A percentile compares a stretch with the other conserved stretches of the same genome.
These are phyloP conservation scores for Calephelis nemesis DNA, from an alignment of 1,140 invertebrate species.

Conservation along the genomic window DNA sequence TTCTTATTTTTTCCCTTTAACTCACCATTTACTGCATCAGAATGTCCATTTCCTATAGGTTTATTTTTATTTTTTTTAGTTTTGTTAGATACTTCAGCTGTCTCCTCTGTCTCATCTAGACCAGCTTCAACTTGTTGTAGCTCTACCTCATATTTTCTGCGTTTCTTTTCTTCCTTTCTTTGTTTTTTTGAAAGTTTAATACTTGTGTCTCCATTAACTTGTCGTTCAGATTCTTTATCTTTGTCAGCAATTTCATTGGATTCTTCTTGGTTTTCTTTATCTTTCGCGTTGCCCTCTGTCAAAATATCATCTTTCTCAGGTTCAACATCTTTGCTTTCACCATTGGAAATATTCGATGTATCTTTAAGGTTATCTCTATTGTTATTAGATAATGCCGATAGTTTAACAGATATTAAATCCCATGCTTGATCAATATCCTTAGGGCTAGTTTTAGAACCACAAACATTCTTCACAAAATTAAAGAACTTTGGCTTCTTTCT, in stretches of 20 bases:
- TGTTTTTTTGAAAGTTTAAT: constrained; percentile 79
- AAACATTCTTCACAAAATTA: constrained; percentile 85
- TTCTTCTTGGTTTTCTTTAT: constrained; percentile 34
- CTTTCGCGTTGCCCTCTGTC: constrained; percentile 31
- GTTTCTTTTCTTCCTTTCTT: constrained; percentile 78
- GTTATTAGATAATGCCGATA: constrained; percentile 75
- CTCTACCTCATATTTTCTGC: constrained; percentile 75
- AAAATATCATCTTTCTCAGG: constrained; percentile 24
- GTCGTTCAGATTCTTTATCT: constrained; percentile 25
- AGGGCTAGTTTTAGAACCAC: constrained; percentile 79
- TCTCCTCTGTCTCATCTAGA: constrained; percentile 24
- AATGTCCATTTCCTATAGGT: constrained; percentile 47
- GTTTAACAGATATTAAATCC: constrained; percentile 84
- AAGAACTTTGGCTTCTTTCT: constrained; percentile 94
- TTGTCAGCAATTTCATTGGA: constrained; percentile 35
- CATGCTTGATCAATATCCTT: constrained; percentile 83
- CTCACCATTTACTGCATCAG: constrained; percentile 34
- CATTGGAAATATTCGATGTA: constrained; percentile 41
- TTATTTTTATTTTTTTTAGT: constrained; percentile 70
- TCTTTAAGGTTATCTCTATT: constrained; percentile 35
- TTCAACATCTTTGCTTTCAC: constrained; percentile 26
- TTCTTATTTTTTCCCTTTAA: constrained; percentile 64
- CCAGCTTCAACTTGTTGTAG: constrained; percentile 55
- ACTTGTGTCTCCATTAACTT: constrained; percentile 32
- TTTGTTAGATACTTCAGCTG: constrained; percentile 58